Evolutionary conservation across 2,113 vertebrate species (phyloP).

Genomic region (Protobothrops flavoviridis): DNA sequence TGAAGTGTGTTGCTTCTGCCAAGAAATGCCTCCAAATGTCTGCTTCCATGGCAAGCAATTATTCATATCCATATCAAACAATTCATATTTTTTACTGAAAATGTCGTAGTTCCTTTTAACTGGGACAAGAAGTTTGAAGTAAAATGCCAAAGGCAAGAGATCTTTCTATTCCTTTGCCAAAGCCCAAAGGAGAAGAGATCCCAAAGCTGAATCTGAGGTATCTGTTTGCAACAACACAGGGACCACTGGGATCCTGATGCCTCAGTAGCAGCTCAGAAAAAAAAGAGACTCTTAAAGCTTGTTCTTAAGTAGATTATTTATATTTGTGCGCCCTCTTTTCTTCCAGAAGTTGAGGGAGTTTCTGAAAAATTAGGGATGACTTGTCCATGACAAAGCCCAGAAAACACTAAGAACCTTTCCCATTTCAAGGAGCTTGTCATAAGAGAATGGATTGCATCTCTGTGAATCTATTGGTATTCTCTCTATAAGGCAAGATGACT

Average conservation of each 20-base stretch:
- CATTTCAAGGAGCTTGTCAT: neutral
- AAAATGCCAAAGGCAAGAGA: neutral
- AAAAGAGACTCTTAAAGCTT: neutral
- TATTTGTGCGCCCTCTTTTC: neutral
- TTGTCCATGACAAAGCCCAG: neutral
- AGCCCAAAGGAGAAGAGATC: neutral
- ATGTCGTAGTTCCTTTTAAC: neutral
- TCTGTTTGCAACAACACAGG: neutral
- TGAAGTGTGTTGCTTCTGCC: neutral
- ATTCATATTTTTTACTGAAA: neutral
- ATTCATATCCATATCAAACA: neutral
- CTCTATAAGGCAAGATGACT: neutral
- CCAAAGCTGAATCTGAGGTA: neutral
- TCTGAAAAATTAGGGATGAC: neutral
- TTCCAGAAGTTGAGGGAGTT: neutral
- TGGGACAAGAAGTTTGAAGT: neutral
- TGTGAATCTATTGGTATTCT: neutral
- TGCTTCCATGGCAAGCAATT: neutral
- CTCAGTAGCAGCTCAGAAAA: neutral
- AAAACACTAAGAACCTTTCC: neutral
- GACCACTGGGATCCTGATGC: neutral
- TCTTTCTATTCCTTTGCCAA: neutral
- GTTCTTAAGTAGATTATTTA: neutral
- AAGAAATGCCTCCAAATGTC: neutral
- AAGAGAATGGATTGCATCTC: neutral